Conservation (phyloP, 1,140 invertebrate genomes). For the Drosophila guanche region DNA sequence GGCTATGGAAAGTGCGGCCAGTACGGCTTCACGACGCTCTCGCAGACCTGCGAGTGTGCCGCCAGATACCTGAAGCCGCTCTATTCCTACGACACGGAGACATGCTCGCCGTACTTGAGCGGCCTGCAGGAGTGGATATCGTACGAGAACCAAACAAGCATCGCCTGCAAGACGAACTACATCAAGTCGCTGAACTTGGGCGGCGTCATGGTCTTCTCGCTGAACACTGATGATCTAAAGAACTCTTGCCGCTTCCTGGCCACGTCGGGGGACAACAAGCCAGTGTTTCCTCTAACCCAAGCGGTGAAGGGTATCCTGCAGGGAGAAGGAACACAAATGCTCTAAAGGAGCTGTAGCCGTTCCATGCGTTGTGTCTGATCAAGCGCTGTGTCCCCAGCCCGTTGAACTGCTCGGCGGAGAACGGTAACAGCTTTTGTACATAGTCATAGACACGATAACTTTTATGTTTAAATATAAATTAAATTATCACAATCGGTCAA, state of each 20-base stretch:
- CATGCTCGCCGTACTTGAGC: slow-evolving; percentile 91
- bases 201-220: slow-evolving; percentile 90
- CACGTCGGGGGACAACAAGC: background rate
- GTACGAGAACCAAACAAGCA: slow-evolving; percentile 91
- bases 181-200: slow-evolving; percentile 86
- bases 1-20: slow-evolving; percentile 87
- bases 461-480: slow-evolving; percentile 58
- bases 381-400: too few relatives aligned
- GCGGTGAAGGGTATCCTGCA: slow-evolving; percentile 29
- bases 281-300: slow-evolving; percentile 47
- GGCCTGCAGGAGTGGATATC: slow-evolving; percentile 93
- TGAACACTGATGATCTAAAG: slow-evolving; percentile 89
- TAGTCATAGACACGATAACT: slow-evolving; percentile 28
- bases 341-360: too few relatives aligned
- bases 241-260: slow-evolving; percentile 50
- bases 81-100: slow-evolving; percentile 87
- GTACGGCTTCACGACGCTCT: slow-evolving; percentile 89
- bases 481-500: slow-evolving; percentile 78
- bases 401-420: background rate
- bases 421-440: slow-evolving; percentile 26
- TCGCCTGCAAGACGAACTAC: slow-evolving; percentile 89
- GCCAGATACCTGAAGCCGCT: slow-evolving; percentile 83
- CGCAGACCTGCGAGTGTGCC: slow-evolving; percentile 88
- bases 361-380: too few relatives aligned
- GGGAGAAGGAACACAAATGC: background rate